Percentiles rank a stretch among this genome's conserved stretches.
Evolutionary conservation across 2,888 invertebrate species (phyloP).

Genomic region (Habroteleia sp.): DNA sequence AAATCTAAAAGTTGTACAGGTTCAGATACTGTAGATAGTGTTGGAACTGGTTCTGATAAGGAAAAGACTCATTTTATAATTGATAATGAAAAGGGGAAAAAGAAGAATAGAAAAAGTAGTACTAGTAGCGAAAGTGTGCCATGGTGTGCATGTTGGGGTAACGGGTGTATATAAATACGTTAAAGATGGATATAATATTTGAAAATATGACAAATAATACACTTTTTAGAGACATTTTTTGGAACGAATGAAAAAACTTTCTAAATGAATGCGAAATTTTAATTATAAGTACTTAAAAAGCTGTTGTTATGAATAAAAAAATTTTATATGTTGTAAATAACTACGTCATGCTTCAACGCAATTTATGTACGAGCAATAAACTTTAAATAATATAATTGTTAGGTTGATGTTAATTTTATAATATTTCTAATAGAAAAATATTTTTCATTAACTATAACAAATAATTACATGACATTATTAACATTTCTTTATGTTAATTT

Average conservation of each 20-base stretch:
- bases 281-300: conserved; percentile 10
- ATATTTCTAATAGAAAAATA: conserved; percentile 8
- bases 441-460: not conserved
- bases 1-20: conserved; percentile 66
- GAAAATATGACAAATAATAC: too few species aligned
- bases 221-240: too few species aligned
- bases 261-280: not conserved
- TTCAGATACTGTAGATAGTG: conserved; percentile 68
- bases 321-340: conserved; percentile 42
- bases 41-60: conserved; percentile 82
- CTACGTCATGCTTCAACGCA: conserved; percentile 1
- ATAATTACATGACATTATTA: not conserved
- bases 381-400: conserved; percentile 7
- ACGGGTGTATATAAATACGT: conserved; percentile 88
- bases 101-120: conserved; percentile 84
- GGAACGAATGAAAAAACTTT: not conserved
- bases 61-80: too few species aligned
- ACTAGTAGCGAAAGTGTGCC: conserved; percentile 88
- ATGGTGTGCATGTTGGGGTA: conserved; percentile 93
- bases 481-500: not conserved
- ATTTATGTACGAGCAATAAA: conserved; percentile 2
- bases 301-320: conserved; percentile 30
- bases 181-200: too few species aligned
- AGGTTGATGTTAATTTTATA: conserved; percentile 33
- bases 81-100: conserved; percentile 82